Evolutionary conservation across 2,113 vertebrate species (phyloP).

Genomic region (Odobenus rosmarus): DNA sequence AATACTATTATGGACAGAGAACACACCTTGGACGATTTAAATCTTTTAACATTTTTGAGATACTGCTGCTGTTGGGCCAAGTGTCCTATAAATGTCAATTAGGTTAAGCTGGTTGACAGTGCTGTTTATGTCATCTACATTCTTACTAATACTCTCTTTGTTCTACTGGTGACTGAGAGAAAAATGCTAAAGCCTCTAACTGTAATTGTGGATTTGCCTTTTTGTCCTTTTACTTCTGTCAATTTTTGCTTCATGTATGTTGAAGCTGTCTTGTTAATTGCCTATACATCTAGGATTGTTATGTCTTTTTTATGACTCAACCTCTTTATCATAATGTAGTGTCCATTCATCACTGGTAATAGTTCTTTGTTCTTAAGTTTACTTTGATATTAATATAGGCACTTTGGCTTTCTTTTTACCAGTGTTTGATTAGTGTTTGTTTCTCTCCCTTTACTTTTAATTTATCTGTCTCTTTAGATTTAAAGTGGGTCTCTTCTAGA

Average conservation of each 20-base stretch:
- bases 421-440: slow-evolving; percentile 6
- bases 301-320: neutral
- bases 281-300: neutral
- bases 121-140: neutral
- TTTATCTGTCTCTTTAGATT: neutral
- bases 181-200: neutral
- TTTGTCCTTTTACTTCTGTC: neutral
- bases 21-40: neutral
- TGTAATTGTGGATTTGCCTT: neutral
- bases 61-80: neutral
- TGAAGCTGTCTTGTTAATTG: neutral
- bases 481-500: neutral
- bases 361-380: neutral
- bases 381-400: neutral
- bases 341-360: neutral
- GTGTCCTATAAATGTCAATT: neutral
- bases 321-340: neutral
- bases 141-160: neutral
- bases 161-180: neutral
- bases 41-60: neutral
- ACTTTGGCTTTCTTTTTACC: neutral
- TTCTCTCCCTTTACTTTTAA: slow-evolving; percentile 9
- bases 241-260: slow-evolving; percentile 16
- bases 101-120: slow-evolving; percentile 3
- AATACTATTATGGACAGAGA: neutral